Base-by-base conservation (phyloP, 2,797 vertebrate species). In the Manis pentadactyla region DNA sequence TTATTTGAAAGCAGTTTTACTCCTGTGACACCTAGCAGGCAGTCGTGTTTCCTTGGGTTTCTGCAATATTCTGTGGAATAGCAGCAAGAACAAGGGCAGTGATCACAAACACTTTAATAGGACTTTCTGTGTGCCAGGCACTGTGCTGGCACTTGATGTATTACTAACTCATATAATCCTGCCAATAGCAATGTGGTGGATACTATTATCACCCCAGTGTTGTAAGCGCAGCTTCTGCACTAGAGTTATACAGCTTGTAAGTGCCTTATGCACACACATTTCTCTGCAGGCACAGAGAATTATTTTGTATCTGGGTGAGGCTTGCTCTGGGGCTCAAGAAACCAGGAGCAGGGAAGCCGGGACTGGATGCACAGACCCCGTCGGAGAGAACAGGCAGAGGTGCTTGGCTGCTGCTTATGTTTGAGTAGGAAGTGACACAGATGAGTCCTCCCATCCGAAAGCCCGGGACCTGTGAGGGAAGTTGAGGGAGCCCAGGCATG, bases 391-490 rank as follows among this genome's bases (percentile, higher is more conserved):
- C 2, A 46, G 86, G 73, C 81, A 46, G 93, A 19, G 88, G 8
- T 1, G 13, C 49, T 21, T 11, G 77, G 51, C 81, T 4, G 19
- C 73, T 4, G 31, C 23, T 23, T 21, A 4, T 63, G 81, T 84
- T 83, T 79, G 75, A 21, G 87, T 77, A 75, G 96, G 94, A 97
- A 94, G 81, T 93, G 93, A 87, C 93, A 79, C 1, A 5, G 42
- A 17, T 18, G 75, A 81, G 39, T 9, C 82, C 85, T 96, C 92
- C 92, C 82, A 57, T 69, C 93, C 15, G 42, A 37, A 71, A 84
- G 81, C 78, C 88, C 92, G 74, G 49, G 84, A 23, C 84, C 34
- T 2, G 19, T 0, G 59, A 27, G 85, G 68, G 94, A 73, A 78
- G 95, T 29, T 8, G 61, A 93, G 85, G 84, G 85, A 53, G 2